These are phyloP conservation scores for Acromyrmex charruanus DNA, from an alignment of 1,140 invertebrate species.

Conservation along the genomic window DNA sequence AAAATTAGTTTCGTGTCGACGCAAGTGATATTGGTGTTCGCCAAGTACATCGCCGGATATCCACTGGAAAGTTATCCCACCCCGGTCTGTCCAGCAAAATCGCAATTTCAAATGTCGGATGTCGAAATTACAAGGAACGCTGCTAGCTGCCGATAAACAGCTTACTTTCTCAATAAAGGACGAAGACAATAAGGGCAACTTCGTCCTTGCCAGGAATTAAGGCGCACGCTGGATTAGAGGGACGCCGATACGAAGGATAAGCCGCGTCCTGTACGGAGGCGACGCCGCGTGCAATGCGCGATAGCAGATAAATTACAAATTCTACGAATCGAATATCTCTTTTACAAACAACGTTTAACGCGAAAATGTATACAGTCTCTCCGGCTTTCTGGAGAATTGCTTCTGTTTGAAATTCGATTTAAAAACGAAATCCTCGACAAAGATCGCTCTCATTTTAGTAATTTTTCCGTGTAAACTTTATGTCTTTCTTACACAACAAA, in stretches of 20 bases:
- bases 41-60: slow-evolving; percentile 16
- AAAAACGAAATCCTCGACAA: slow-evolving; percentile 2
- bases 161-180: slow-evolving; percentile 76
- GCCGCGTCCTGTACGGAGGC: slow-evolving; percentile 40
- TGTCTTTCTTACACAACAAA: neutral
- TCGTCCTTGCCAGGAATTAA: slow-evolving; percentile 53
- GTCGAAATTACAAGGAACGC: slow-evolving; percentile 64
- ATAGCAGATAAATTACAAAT: slow-evolving; percentile 64
- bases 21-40: slow-evolving; percentile 31
- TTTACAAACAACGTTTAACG: slow-evolving; percentile 40
- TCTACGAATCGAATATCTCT: slow-evolving; percentile 58
- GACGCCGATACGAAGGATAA: slow-evolving; percentile 63
- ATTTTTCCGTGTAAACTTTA: neutral
- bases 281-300: slow-evolving; percentile 49
- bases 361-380: slow-evolving; percentile 28
- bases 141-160: slow-evolving; percentile 76
- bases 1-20: slow-evolving; percentile 25
- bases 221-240: slow-evolving; percentile 54
- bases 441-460: slow-evolving; percentile 6
- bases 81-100: slow-evolving; percentile 47
- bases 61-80: slow-evolving; percentile 14
- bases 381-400: neutral
- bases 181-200: slow-evolving; percentile 70
- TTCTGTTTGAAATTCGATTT: slow-evolving; percentile 28
- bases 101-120: slow-evolving; percentile 59